Evolutionary conservation across 1,140 invertebrate genomes (phyloP).

Genomic region (Psix sp.): DNA sequence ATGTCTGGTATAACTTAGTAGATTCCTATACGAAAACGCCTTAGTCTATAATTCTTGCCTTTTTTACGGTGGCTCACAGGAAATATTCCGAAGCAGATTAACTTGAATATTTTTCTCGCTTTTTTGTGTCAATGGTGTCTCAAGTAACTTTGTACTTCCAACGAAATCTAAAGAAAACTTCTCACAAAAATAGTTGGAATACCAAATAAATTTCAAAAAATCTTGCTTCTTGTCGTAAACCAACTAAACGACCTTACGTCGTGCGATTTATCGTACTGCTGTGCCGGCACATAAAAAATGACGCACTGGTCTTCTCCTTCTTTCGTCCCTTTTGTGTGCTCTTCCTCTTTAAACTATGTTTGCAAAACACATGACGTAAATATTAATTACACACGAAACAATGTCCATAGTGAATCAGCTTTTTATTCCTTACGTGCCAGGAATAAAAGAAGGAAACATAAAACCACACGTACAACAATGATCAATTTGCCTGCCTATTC

Average conservation of each 20-base stretch:
- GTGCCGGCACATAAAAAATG: conserved; percentile 35
- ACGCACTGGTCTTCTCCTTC: conserved; percentile 13
- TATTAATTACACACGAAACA: conserved; percentile 22
- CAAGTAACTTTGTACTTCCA: conserved; percentile 53
- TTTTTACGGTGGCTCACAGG: conserved; percentile 49
- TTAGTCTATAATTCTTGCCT: conserved; percentile 63
- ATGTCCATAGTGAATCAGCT: not conserved
- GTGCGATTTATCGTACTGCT: conserved; percentile 36
- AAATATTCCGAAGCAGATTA: conserved; percentile 62
- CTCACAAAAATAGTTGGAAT: conserved; percentile 46
- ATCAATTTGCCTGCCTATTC: too few relatives aligned
- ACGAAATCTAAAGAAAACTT: conserved; percentile 52
- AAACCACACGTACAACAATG: too few relatives aligned
- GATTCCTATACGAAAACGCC: conserved; percentile 37
- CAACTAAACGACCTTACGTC: conserved; percentile 49
- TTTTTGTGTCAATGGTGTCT: conserved; percentile 53
- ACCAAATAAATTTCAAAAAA: conserved; percentile 54
- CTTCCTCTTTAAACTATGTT: not conserved
- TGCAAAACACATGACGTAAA: conserved; percentile 20
- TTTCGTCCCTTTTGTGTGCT: conserved; percentile 1
- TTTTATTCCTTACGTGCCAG: conserved; percentile 1
- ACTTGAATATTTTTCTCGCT: conserved; percentile 57
- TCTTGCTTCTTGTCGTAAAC: conserved; percentile 46
- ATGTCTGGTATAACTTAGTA: too few relatives aligned
- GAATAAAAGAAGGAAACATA: too few relatives aligned